phyloP scores from a whole-genome alignment of 2,888 invertebrate genomes.

The Temnothorax rugatulus region DNA sequence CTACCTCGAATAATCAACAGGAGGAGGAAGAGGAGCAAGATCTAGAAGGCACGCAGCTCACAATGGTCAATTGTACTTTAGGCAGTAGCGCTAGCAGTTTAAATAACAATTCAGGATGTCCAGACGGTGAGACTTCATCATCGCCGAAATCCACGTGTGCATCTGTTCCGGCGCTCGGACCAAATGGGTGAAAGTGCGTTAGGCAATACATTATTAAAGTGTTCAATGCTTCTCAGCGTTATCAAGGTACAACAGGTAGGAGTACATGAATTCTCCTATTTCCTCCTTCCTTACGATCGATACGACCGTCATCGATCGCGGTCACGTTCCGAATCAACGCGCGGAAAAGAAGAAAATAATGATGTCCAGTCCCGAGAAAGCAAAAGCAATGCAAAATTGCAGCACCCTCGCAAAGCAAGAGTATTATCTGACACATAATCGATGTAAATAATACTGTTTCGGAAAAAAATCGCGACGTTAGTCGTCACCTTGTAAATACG shows the following conservation, averaged over 20 bases:
- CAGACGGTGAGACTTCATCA: conserved; percentile 72
- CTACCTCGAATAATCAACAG: conserved; percentile 66
- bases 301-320: conserved; percentile 28
- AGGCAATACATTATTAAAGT: conserved; percentile 59
- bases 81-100: conserved; percentile 81
- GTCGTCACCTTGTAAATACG: conserved; percentile 61
- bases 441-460: conserved; percentile 68
- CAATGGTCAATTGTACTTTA: conserved; percentile 82
- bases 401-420: conserved; percentile 52
- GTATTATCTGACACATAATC: conserved; percentile 51
- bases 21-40: conserved; percentile 74
- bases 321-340: conserved; percentile 43
- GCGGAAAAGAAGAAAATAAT: conserved; percentile 23
- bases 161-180: conserved; percentile 81
- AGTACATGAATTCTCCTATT: conserved; percentile 53
- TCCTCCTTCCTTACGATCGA: conserved; percentile 6
- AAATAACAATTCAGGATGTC: conserved; percentile 82
- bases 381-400: conserved; percentile 65
- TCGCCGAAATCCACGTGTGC: conserved; percentile 76
- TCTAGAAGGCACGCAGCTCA: conserved; percentile 81
- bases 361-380: conserved; percentile 55
- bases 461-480: conserved; percentile 30
- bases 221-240: conserved; percentile 63
- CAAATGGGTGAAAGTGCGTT: conserved; percentile 82
- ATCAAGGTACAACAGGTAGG: conserved; percentile 69